phyloP scores from a whole-genome alignment of 2,888 invertebrate genomes.

The Cantharis lateralis region DNA sequence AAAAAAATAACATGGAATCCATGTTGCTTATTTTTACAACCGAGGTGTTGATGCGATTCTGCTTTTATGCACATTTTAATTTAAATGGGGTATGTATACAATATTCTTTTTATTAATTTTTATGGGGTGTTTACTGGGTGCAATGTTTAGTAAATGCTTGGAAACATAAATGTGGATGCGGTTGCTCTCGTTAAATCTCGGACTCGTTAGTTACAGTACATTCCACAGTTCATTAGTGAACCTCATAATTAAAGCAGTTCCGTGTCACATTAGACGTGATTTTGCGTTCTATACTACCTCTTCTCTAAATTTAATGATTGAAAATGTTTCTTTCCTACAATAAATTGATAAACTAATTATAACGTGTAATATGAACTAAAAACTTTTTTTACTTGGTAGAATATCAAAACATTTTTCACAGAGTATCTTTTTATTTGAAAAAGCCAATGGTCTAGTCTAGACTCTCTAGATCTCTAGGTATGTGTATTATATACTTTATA shows the following conservation, averaged over 20 bases:
- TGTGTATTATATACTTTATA: too few species aligned
- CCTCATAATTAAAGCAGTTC: constrained; percentile 38
- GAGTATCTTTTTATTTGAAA: too few species aligned
- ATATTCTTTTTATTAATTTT: not conserved
- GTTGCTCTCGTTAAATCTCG: constrained; percentile 32
- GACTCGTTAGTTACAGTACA: constrained; percentile 37
- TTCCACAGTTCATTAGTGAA: constrained; percentile 38
- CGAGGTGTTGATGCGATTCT: not conserved
- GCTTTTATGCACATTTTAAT: not conserved
- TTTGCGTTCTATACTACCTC: constrained; percentile 28
- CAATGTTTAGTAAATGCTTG: not conserved
- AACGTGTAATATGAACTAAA: not conserved
- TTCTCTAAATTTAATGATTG: constrained; percentile 5
- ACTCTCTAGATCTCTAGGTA: too few species aligned
- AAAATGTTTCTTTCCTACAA: not conserved
- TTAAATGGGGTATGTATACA: not conserved
- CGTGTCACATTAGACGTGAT: constrained; percentile 33
- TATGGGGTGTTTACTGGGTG: constrained; percentile 1
- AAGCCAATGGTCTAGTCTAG: too few species aligned
- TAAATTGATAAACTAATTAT: not conserved
- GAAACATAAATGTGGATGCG: constrained; percentile 22
- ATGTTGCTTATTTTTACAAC: not conserved
- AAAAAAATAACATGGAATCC: not conserved
- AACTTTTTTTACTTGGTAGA: not conserved
- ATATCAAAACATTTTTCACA: not conserved